phyloP scores from a whole-genome alignment of 2,888 invertebrate species.

The Polia nebulosa region DNA sequence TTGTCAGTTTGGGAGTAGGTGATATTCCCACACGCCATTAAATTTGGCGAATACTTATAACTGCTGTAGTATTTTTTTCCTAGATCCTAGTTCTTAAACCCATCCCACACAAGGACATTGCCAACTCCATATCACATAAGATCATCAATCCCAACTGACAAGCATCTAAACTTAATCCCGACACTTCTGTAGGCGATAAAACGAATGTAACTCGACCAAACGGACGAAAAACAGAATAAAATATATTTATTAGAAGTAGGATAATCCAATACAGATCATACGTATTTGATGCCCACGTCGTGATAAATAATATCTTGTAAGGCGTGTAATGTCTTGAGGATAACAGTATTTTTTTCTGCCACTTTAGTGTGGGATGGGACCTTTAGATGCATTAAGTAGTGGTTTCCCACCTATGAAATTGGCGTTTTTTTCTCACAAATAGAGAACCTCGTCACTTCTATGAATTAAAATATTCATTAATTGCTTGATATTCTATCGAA shows the following conservation, averaged over 20 bases:
- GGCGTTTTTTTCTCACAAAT: too few species aligned
- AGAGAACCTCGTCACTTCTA: too few species aligned
- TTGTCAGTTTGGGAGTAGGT: too few species aligned
- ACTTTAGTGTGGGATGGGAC: conserved; percentile 1
- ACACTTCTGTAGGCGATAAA: conserved; percentile 11
- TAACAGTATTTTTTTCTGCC: conserved; percentile 3
- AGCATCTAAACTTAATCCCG: conserved; percentile 8
- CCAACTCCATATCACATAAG: background rate
- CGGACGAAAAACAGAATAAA: conserved; percentile 32
- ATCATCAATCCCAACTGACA: conserved; percentile 16
- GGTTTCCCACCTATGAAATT: too few species aligned
- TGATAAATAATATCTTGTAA: conserved; percentile 14
- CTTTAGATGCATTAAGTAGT: background rate
- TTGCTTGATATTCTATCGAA: too few species aligned
- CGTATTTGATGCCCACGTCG: conserved; percentile 24
- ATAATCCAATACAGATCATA: conserved; percentile 38
- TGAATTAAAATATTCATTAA: too few species aligned
- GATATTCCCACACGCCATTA: too few species aligned
- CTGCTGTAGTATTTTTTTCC: too few species aligned
- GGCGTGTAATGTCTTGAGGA: background rate
- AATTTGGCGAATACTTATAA: too few species aligned
- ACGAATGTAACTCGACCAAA: conserved; percentile 16
- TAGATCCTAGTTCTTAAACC: background rate
- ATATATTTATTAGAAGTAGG: conserved; percentile 35
- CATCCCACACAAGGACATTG: background rate